Evolutionary conservation across 1,140 invertebrate genomes (phyloP), one percentile per base, ranked within the genome.

Genomic region (Caenorhabditis brenneri): DNA sequence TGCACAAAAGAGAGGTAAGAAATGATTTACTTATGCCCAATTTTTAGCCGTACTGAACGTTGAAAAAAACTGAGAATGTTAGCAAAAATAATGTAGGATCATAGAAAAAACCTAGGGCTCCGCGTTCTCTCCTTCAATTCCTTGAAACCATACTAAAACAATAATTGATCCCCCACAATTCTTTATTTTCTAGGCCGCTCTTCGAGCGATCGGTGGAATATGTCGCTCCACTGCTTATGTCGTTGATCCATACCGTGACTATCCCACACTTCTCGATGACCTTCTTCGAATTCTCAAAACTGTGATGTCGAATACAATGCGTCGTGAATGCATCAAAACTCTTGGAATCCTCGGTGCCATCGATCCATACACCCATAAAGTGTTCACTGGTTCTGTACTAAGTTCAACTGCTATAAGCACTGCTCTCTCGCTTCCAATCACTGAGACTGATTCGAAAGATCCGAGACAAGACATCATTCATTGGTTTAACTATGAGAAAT

Each of bases 351-450:
- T 91, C 16, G 98, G 97, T 5, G 97, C 97, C 1, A 92, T 97
- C 87, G 98, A 99, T 93, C 97, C 98, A 0, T 99, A 99, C 91
- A 97, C 96, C 89, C 96, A 99, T 90, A 99, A 99, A 92, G 90
- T 86, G 2, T 86, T 83, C 74, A 86, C 87, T 24, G 89, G 90
- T 19, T 85, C 87, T 12, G 87, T 91, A 4, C 82, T 39, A 51
- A 39, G 33, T 19, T 27, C 53, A 9, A 80, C 33, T n/a, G 46
- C 46, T 19, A 55, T 79, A 24, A 79, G 24, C n/a, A 83, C 82
- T 2, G 82, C 82, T 29, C 53, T 89, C 12, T 86, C 88, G 16
- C 81, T 90, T 49, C 88, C 88, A 15, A 88, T 84, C 36, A 80
- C 65, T 31, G 65, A 79, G 60, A 39, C 46, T 5, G 82, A 79